These are phyloP conservation scores for Pseudotriccus pelzelni DNA, from an alignment of 2,797 vertebrate genomes.

Conservation along the genomic window DNA sequence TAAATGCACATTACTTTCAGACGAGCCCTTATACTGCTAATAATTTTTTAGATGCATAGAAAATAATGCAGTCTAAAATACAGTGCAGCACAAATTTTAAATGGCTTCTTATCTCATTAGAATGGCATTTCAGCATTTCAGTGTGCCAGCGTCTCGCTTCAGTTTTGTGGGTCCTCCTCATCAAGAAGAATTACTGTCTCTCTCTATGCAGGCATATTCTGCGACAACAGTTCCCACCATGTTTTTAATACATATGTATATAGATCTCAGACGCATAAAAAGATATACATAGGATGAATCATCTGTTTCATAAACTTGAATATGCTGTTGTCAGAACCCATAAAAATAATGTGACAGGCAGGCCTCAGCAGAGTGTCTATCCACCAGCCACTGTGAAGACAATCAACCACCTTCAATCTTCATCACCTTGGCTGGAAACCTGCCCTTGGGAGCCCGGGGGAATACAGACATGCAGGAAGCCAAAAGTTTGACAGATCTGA, in stretches of 20 bases:
- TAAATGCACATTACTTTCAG: not conserved
- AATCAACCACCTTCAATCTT: not conserved
- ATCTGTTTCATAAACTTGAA: slow-evolving; percentile 38
- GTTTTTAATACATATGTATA: slow-evolving; percentile 40
- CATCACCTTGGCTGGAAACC: slow-evolving; percentile 9
- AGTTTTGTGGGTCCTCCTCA: not conserved
- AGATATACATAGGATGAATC: slow-evolving; percentile 28
- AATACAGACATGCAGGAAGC: not conserved
- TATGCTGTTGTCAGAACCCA: slow-evolving; percentile 37
- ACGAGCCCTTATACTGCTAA: not conserved
- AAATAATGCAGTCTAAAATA: slow-evolving; percentile 19
- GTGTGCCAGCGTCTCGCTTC: not conserved
- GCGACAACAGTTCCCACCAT: not conserved
- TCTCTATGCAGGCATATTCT: not conserved
- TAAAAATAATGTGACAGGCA: slow-evolving; percentile 46
- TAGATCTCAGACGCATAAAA: not conserved
- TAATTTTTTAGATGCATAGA: not conserved
- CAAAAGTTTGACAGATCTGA: not conserved
- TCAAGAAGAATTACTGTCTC: not conserved
- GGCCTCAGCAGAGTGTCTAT: slow-evolving; percentile 11
- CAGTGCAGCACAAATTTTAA: not conserved
- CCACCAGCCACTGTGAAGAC: slow-evolving; percentile 11
- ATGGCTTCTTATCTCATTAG: slow-evolving; percentile 4
- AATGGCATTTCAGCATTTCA: slow-evolving; percentile 4
- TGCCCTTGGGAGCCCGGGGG: not conserved